Conservation (phyloP, 2,888 invertebrate species). For the Antheraea assamensis region DNA sequence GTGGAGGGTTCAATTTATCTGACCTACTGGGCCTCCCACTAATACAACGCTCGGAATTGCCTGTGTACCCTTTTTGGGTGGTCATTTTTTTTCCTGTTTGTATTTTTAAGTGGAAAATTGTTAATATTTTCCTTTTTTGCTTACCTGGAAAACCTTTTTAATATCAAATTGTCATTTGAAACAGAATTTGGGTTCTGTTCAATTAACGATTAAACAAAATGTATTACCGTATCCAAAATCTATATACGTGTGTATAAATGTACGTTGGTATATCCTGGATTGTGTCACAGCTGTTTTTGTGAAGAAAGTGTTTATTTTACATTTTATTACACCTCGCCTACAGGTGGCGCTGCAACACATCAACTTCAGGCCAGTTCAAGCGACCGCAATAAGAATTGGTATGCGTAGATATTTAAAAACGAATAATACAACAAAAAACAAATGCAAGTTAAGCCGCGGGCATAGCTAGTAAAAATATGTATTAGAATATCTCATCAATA, state of each 20-base stretch:
- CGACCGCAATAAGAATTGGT: no score
- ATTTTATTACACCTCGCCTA: no score
- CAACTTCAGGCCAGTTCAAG: no score
- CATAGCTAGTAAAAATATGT: no score
- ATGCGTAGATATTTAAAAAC: no score
- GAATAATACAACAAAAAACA: no score
- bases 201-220: background rate
- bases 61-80: conserved; percentile 56
- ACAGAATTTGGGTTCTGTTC: background rate
- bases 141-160: conserved; percentile 12
- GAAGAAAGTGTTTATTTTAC: no score
- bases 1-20: conserved; percentile 81
- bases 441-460: no score
- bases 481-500: background rate
- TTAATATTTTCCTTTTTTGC: conserved; percentile 18
- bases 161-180: background rate
- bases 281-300: no score
- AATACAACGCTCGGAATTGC: conserved; percentile 73
- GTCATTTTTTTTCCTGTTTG: conserved; percentile 46
- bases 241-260: background rate
- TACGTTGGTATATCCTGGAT: no score
- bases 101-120: conserved; percentile 16
- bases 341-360: no score
- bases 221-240: background rate
- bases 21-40: conserved; percentile 80